A percentile compares a stretch with the other conserved stretches of the same genome.
Evolutionary conservation across 1,140 invertebrate species (phyloP).

Genomic region (Saccostrea echinata): DNA sequence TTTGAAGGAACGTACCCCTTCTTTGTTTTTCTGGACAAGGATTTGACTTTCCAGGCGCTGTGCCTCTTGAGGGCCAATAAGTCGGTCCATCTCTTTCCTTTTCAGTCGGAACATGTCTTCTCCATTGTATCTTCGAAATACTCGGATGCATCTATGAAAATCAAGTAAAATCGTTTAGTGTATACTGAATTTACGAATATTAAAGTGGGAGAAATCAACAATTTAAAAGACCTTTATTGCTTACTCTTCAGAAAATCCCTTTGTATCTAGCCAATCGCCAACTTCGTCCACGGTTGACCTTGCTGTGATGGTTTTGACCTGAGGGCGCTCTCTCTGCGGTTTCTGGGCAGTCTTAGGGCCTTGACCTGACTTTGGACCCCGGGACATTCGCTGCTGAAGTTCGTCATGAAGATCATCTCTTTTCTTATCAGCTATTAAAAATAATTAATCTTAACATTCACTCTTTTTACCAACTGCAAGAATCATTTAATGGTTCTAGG

Average conservation of each 20-base stretch:
- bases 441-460: no score
- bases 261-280: slow-evolving; percentile 87
- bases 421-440: background rate
- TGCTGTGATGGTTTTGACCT: slow-evolving; percentile 86
- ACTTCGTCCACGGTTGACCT: slow-evolving; percentile 85
- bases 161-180: background rate
- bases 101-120: slow-evolving; percentile 86
- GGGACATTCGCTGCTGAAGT: slow-evolving; percentile 84
- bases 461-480: no score
- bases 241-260: slow-evolving; percentile 86
- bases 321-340: slow-evolving; percentile 76
- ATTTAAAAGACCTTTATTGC: background rate
- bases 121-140: slow-evolving; percentile 85
- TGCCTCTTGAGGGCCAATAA: slow-evolving; percentile 87
- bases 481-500: no score
- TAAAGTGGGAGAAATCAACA: no score
- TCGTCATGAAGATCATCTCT: slow-evolving; percentile 83
- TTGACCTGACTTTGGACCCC: slow-evolving; percentile 82
- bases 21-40: slow-evolving; percentile 87
- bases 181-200: background rate
- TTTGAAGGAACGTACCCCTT: slow-evolving; percentile 84
- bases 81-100: slow-evolving; percentile 84
- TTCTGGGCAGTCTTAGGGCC: slow-evolving; percentile 81
- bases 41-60: slow-evolving; percentile 87
- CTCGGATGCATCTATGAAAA: slow-evolving; percentile 77